Conservation (phyloP, 2,888 invertebrate genomes). For the Baronia brevicornis region DNA sequence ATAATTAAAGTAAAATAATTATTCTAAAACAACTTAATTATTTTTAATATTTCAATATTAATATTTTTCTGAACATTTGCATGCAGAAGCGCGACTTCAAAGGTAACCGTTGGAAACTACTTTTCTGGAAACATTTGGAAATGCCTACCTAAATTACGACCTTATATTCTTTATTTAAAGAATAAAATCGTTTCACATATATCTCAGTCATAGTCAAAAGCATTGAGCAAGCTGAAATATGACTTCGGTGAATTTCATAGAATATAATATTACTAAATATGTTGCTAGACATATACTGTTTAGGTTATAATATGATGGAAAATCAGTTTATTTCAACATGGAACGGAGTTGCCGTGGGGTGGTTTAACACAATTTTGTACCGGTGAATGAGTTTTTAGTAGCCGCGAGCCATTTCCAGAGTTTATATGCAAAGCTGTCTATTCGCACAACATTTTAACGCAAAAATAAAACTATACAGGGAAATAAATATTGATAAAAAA, state of each 20-base stretch:
- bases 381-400: constrained; percentile 74
- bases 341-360: constrained; percentile 49
- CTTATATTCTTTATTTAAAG: background rate
- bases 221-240: too few species aligned
- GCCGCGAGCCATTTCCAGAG: constrained; percentile 62
- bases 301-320: constrained; percentile 18
- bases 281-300: constrained; percentile 11
- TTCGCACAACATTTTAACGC: constrained; percentile 6
- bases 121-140: constrained; percentile 30
- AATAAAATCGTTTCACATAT: constrained; percentile 19
- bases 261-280: too few species aligned
- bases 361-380: constrained; percentile 65
- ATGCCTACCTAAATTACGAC: constrained; percentile 15
- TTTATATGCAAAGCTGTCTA: constrained; percentile 17
- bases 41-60: background rate
- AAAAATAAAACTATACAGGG: too few species aligned
- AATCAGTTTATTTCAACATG: constrained; percentile 58
- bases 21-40: background rate
- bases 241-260: too few species aligned
- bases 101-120: constrained; percentile 62
- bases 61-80: constrained; percentile 45
- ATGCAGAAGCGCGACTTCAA: constrained; percentile 75
- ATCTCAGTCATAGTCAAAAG: too few species aligned
- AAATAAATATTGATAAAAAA: too few species aligned
- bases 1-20: too few species aligned